Conservation (phyloP, 2,113 vertebrate species). For the Gnathonemus echidnorhynchus region DNA sequence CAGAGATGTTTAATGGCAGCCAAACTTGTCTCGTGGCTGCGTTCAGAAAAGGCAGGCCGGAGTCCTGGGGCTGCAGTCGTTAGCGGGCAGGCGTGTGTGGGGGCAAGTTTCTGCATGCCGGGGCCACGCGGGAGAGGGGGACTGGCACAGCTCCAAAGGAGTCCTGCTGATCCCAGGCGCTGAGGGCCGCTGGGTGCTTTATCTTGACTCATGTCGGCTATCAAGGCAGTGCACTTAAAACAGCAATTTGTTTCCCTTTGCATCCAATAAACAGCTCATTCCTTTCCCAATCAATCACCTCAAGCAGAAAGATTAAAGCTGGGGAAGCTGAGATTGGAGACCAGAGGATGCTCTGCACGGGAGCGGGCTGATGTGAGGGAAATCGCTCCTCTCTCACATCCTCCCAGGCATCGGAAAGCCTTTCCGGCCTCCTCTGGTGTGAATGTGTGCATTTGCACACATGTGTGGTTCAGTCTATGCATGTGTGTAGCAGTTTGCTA, state of each 20-base stretch:
- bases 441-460: neutral
- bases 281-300: slow-evolving; percentile 67
- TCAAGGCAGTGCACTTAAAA: slow-evolving; percentile 59
- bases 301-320: slow-evolving; percentile 64
- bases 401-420: neutral
- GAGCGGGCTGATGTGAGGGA: neutral
- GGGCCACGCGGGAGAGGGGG: neutral
- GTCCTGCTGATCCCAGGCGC: slow-evolving; percentile 51
- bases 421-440: neutral
- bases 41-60: neutral
- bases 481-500: neutral
- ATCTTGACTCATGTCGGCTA: slow-evolving; percentile 64
- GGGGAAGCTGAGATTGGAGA: slow-evolving; percentile 22
- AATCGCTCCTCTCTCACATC: neutral
- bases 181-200: slow-evolving; percentile 45
- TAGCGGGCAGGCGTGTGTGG: neutral
- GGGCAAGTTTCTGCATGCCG: neutral
- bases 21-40: neutral
- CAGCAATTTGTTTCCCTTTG: slow-evolving; percentile 69
- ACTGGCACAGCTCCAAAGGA: slow-evolving; percentile 59
- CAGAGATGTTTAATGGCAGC: neutral
- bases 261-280: slow-evolving; percentile 75
- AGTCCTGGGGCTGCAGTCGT: neutral
- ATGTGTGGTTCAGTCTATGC: neutral
- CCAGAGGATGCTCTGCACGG: neutral